phyloP scores from a whole-genome alignment of 2,113 vertebrate genomes.

The Pseudopipra pipra region DNA sequence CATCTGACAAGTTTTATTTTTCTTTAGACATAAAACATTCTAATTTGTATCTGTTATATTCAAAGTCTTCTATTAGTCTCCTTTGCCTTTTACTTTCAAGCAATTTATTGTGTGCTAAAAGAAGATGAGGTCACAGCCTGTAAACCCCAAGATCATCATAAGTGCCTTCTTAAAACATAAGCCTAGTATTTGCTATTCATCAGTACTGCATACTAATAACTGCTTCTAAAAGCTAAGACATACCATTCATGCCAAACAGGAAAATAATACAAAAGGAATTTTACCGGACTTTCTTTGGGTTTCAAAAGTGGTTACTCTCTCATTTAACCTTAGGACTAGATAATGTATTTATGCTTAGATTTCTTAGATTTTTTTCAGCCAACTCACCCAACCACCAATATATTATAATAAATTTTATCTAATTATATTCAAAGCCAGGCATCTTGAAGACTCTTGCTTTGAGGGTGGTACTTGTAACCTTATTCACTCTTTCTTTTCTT shows the following conservation, averaged over 20 bases:
- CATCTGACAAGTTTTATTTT: slow-evolving; percentile 15
- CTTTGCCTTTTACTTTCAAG: background rate
- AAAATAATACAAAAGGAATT: background rate
- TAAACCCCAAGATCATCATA: background rate
- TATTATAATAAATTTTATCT: background rate
- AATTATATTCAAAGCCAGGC: background rate
- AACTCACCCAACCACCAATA: background rate
- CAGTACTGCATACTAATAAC: background rate
- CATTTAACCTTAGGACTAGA: background rate
- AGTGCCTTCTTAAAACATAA: slow-evolving; percentile 2
- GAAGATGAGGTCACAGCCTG: background rate
- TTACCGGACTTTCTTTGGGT: background rate
- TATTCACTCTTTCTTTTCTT: background rate
- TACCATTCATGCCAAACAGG: background rate
- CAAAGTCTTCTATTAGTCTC: background rate
- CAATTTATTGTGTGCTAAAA: background rate
- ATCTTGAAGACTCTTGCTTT: background rate
- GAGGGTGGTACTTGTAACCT: background rate
- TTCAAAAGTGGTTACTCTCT: background rate
- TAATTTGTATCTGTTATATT: background rate
- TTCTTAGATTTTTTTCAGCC: background rate
- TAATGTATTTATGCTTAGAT: background rate
- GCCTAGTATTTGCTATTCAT: background rate
- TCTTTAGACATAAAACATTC: background rate
- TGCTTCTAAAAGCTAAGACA: background rate